Evolutionary conservation across 2,888 invertebrate genomes (phyloP), one percentile per base, ranked within the genome.

Genomic region (Xanthostigma xanthostigma): DNA sequence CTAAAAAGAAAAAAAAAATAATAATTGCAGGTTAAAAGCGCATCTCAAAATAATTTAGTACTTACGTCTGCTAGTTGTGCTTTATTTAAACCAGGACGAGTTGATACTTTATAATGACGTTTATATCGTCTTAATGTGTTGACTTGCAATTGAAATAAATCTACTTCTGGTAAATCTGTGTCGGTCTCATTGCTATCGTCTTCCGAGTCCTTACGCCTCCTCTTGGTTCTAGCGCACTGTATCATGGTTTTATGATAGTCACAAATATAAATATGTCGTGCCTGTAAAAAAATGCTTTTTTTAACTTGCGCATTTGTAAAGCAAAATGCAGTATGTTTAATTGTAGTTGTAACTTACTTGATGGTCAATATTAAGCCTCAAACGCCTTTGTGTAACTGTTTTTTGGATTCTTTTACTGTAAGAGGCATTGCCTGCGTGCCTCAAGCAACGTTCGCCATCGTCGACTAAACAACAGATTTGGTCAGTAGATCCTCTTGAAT

Each of bases 381-480:
- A 78, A 60, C 89, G 81, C 60, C 91, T 78, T 63, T 93, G 92
- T 46, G 88, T 84, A 36, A 94, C 94, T 49, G 89, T 94, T 68
- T 94, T 95, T 69, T 95, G 94, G 60, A 96, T 92, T 57, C 94
- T 79, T 67, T 96, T 95, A 69, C 91, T 94, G 71, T 95, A 96
- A 42, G 92, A 89, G 57, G 96, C 96, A 74, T 92, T 91, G 54
- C 92, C 91, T 57, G 92, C 94, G 49, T 84, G 78, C 62, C 91
- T 81, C 55, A 79, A 76, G 69, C 95, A 96, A 56, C 91, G 76
- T 57, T 86, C 84, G 54, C 82, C 81, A 65, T 90, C 90, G 67
- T 91, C 90, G 60, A 93, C 81, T 58, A 95, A 76, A 72, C 94
- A 94, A 72, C 95, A 95, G 62, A 84, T 82, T 72, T 90, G 89